Evolutionary conservation across 2,797 vertebrate genomes (phyloP), one percentile per base, ranked within the genome.

Genomic region (Champsocephalus gunnari): DNA sequence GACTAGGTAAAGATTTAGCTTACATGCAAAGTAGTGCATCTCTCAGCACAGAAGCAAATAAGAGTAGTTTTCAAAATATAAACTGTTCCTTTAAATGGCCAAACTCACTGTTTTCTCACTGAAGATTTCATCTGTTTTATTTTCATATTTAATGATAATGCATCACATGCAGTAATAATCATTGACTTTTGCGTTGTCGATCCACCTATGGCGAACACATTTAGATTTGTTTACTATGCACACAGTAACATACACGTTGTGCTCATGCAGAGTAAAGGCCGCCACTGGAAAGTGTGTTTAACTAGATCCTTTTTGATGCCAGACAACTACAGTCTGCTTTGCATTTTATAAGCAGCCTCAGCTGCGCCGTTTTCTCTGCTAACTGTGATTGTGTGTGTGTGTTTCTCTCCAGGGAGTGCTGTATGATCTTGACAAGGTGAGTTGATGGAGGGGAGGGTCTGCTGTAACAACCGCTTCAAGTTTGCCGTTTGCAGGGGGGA

Each of bases 401-500:
- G n/a, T 75, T 17, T 45, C 47, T 83, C 93, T 94, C 48, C 90
- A 99, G 98, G 98, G 98, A 68, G 97, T 99, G 60, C 95, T 99
- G 63, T 99, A 99, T 0, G 98, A 99, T 89, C 96, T 99, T 72
- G 98, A 99, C 94, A 99, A 99, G 97, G 98, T 99, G 93, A 60
- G 96, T 90, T 83, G 81, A 82, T 43, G 21, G 69, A 74, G 66
- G 41, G 51, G 79, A 48, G 58, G 64, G 56, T 77, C 11, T 34
- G n/a, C 32, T 75, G 51, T 77, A 72, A 65, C 49, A 66, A 43
- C n/a, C 10, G 1, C 38, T 62, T 38, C 41, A 59, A 12, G 57
- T 80, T 79, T 72, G 55, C 10, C 51, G 62, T 54, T 32, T 56
- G 55, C 70, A 3, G 3, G 32, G 38, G 38, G 57, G 13, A 49